Evolutionary conservation across 2,797 vertebrate species (phyloP).

Genomic region (Spatula versicolor): DNA sequence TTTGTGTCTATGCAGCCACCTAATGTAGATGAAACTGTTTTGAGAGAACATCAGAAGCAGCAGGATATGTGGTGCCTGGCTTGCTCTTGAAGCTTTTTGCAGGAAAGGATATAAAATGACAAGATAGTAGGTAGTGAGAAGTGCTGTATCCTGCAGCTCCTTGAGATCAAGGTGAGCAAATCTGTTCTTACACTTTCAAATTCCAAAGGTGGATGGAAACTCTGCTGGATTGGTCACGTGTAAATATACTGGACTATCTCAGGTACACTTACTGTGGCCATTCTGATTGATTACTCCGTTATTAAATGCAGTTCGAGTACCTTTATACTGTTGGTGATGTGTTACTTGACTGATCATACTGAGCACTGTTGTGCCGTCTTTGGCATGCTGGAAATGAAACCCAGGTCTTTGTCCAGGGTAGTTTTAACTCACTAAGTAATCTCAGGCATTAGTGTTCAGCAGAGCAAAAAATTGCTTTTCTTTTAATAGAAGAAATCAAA

Average conservation of each 20-base stretch:
- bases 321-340: background rate
- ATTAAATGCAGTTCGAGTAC: background rate
- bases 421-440: slow-evolving; percentile 1
- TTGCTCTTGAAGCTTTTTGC: background rate
- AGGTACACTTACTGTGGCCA: background rate
- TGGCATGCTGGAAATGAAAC: background rate
- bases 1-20: background rate
- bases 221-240: background rate
- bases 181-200: background rate
- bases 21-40: background rate
- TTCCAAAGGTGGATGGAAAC: background rate
- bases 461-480: slow-evolving; percentile 33
- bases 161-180: background rate
- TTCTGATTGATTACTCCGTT: background rate
- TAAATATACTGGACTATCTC: background rate
- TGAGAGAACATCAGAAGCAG: background rate
- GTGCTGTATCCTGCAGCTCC: background rate
- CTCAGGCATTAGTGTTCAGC: background rate
- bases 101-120: background rate
- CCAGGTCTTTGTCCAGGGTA: background rate
- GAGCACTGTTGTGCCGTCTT: background rate
- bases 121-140: background rate
- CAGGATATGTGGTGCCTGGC: background rate
- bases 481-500: slow-evolving; percentile 10
- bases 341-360: background rate